These are phyloP conservation scores for Sebastes umbrosus DNA, from an alignment of 2,797 vertebrate species.

Conservation along the genomic window DNA sequence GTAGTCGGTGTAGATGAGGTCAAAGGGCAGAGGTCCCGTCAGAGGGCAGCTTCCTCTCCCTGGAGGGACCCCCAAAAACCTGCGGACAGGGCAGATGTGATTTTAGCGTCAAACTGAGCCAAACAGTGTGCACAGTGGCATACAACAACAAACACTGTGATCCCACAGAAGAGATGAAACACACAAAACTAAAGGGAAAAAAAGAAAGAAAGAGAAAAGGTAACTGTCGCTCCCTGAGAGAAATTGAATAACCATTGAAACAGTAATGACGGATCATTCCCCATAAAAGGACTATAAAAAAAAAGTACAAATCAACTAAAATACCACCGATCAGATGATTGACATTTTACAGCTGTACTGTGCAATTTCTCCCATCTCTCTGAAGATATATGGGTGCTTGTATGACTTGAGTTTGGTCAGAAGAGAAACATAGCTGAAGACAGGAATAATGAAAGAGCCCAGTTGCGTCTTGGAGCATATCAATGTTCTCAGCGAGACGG, in stretches of 20 bases:
- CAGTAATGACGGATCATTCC: neutral
- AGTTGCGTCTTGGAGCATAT: slow-evolving; percentile 21
- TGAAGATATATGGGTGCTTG: neutral
- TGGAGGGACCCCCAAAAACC: slow-evolving; percentile 93
- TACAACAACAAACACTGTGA: neutral
- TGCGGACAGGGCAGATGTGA: slow-evolving; percentile 54
- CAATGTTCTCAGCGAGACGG: slow-evolving; percentile 14
- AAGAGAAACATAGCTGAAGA: neutral
- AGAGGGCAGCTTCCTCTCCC: slow-evolving; percentile 96
- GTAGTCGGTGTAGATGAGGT: slow-evolving; percentile 98
- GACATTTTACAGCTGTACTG: neutral
- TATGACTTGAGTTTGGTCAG: neutral
- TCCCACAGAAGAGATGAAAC: neutral
- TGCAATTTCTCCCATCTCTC: neutral
- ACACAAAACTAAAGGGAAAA: neutral
- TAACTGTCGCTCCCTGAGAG: neutral
- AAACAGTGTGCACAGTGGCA: neutral
- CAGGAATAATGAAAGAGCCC: slow-evolving; percentile 7
- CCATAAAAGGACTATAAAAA: neutral
- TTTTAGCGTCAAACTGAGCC: neutral
- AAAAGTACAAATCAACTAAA: neutral
- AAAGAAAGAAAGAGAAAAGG: neutral
- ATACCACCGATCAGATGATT: neutral
- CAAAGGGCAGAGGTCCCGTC: slow-evolving; percentile 90
- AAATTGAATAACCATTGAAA: neutral